Percentiles rank a stretch among this genome's conserved stretches.
Evolutionary conservation across 1,140 invertebrate genomes (phyloP).

Genomic region (Trichonephila clavata): DNA sequence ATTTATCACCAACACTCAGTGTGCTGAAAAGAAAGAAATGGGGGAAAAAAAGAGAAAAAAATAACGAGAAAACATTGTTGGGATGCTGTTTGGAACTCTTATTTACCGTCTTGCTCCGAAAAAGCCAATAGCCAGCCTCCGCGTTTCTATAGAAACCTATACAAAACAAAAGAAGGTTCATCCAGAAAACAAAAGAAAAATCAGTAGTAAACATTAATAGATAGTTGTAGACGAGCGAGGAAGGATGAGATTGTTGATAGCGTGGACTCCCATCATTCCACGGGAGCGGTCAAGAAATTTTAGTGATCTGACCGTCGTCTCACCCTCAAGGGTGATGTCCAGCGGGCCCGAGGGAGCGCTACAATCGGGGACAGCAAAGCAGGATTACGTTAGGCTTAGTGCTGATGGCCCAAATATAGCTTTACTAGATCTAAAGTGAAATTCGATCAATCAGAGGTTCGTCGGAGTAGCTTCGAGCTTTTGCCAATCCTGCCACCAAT

Average conservation of each 20-base stretch:
- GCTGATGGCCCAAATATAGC: conserved; percentile 76
- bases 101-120: conserved; percentile 61
- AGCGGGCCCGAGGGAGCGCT: conserved; percentile 71
- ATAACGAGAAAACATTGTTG: conserved; percentile 61
- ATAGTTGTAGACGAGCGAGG: conserved; percentile 71
- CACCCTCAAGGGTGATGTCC: conserved; percentile 72
- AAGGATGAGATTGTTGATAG: conserved; percentile 73
- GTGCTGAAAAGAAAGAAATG: conserved; percentile 14
- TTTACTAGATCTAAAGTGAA: conserved; percentile 76
- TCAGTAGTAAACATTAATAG: conserved; percentile 74
- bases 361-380: conserved; percentile 72
- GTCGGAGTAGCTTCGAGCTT: conserved; percentile 66
- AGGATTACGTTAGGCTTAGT: conserved; percentile 75
- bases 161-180: conserved; percentile 32
- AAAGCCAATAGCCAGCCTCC: conserved; percentile 53
- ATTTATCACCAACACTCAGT: conserved; percentile 63
- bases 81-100: conserved; percentile 54
- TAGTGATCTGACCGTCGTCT: conserved; percentile 62
- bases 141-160: conserved; percentile 52
- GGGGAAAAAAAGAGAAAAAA: neutral
- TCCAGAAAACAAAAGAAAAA: conserved; percentile 55
- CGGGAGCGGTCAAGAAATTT: conserved; percentile 67
- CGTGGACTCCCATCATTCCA: conserved; percentile 52
- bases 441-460: conserved; percentile 75
- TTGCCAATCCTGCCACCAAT: conserved; percentile 68